These are phyloP conservation scores for Gymnopithys bicolor DNA, from an alignment of 2,797 vertebrate species.

Conservation along the genomic window DNA sequence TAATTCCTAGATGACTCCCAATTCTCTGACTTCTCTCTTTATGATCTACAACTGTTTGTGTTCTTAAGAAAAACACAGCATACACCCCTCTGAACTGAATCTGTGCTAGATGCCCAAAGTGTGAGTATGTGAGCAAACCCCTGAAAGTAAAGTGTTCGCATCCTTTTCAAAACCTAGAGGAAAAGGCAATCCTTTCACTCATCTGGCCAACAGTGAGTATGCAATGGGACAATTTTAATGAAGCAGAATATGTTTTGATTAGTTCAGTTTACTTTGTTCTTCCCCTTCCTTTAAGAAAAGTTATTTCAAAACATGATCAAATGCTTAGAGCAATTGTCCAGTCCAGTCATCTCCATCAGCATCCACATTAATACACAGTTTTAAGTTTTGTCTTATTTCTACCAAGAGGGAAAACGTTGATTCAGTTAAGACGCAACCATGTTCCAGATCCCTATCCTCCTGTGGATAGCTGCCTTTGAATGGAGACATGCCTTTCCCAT, in stretches of 20 bases:
- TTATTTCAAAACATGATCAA: background rate
- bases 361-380: background rate
- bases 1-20: background rate
- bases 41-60: background rate
- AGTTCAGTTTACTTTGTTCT: background rate
- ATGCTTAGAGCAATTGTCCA: background rate
- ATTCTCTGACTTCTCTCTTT: background rate
- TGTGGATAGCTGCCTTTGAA: background rate
- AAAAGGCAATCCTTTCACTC: background rate
- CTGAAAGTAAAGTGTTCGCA: background rate
- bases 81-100: background rate
- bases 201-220: background rate
- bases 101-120: background rate
- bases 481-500: background rate
- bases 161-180: background rate
- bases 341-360: background rate
- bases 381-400: background rate
- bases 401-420: background rate
- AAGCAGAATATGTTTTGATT: background rate
- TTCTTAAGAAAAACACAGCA: background rate
- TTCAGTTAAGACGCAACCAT: background rate
- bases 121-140: background rate
- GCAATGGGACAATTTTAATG: background rate
- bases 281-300: background rate
- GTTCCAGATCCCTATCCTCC: background rate